These are phyloP conservation scores for Thera obeliscata DNA, from an alignment of 2,888 invertebrate genomes.

Conservation along the genomic window DNA sequence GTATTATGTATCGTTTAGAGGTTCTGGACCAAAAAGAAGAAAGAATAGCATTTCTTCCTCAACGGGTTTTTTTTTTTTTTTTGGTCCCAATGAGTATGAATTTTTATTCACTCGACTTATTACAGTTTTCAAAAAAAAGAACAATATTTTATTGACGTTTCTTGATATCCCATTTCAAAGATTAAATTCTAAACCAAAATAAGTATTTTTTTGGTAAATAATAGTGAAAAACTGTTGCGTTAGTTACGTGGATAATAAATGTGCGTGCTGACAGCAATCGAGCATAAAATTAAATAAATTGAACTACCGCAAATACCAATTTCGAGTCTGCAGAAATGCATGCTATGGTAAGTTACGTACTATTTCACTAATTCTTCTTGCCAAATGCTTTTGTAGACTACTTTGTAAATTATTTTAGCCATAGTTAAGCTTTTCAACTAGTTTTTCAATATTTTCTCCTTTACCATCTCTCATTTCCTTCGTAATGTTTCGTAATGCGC, in stretches of 20 bases:
- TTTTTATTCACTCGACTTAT: too few species aligned
- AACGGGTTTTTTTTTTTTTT: too few species aligned
- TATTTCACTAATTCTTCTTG: conserved; percentile 5
- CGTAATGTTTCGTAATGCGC: too few species aligned
- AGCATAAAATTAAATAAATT: conserved; percentile 7
- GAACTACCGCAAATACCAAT: conserved; percentile 8
- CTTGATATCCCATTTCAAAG: conserved; percentile 31
- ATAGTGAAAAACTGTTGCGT: conserved; percentile 5
- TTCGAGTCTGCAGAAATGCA: background rate
- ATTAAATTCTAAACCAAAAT: too few species aligned
- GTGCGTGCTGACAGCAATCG: conserved; percentile 9
- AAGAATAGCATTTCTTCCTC: too few species aligned
- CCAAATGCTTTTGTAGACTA: background rate
- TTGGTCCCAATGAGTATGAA: too few species aligned
- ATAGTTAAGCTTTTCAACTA: background rate
- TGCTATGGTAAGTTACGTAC: conserved; percentile 17
- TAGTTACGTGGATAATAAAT: background rate
- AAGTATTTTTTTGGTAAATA: too few species aligned
- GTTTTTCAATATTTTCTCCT: background rate
- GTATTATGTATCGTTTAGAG: too few species aligned
- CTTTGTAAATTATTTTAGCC: background rate
- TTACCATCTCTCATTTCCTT: conserved; percentile 7
- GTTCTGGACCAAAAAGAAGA: too few species aligned
- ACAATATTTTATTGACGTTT: too few species aligned
- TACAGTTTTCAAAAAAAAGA: too few species aligned